Evolutionary conservation across 2,797 vertebrate species (phyloP), one percentile per base, ranked within the genome.

Genomic region (Rhinophrynus dorsalis): DNA sequence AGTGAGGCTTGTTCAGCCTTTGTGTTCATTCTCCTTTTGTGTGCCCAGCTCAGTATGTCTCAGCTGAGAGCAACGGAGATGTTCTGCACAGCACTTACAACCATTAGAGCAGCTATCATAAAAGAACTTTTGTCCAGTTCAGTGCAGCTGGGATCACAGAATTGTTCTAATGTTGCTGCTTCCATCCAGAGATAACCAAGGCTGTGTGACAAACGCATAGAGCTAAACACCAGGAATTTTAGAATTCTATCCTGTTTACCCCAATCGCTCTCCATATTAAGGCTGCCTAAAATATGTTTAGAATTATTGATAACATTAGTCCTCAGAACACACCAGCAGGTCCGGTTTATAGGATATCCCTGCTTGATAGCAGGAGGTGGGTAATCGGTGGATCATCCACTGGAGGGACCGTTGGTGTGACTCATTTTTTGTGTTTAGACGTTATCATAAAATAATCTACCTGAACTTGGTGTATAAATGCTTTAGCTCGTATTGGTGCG

Each of bases 61-160:
- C 13, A 58, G 52, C 20, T 4, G 1, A 67, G 9, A 17, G 27
- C 12, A 55, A 55, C 63, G 51, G 60, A 26, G 33, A 71, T 42
- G 24, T 29, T 18, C 56, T 77, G 17, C 32, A 10, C 48, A 45
- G 24, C 52, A 17, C 30, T 52, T 60, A 54, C 42, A 42, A 77
- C 70, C 52, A 67, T 23, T 6, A 27, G 5, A 11, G 18, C 42
- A 44, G 48, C 58, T 69, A 48, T 68, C 70, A 76, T 75, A 74
- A 85, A 84, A 82, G 79, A 78, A 37, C 72, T 50, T 42, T 78
- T 79, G 77, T 84, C 76, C 71, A 73, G 40, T 58, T 73, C 42
- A 57, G 52, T 78, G 63, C 71, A 75, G 70, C 78, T 83, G 24
- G 8, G 0, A 21, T 62, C n/a, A 20, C 38, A 44, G 29, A 23